Conservation (phyloP, 1,140 invertebrate genomes). For the Penaeus chinensis region DNA sequence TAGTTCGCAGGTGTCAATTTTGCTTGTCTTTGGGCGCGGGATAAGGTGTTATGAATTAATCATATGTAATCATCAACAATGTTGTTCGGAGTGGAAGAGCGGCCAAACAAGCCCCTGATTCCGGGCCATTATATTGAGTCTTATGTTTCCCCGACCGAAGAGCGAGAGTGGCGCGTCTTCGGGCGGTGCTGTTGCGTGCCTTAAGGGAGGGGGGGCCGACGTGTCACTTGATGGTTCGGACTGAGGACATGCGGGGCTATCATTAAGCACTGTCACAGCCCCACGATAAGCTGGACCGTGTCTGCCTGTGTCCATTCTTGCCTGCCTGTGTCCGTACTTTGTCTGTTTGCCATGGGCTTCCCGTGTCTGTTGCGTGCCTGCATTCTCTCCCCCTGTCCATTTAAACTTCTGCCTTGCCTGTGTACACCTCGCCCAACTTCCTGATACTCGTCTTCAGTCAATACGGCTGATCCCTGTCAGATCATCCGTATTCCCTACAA, state of each 20-base stretch:
- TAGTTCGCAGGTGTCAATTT: conserved; percentile 55
- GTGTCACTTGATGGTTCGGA: conserved; percentile 50
- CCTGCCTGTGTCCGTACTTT: no score
- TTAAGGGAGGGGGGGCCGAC: conserved; percentile 18
- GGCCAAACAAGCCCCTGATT: neutral
- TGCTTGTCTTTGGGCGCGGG: conserved; percentile 51
- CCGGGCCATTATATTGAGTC: neutral
- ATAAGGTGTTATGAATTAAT: conserved; percentile 62
- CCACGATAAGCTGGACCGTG: conserved; percentile 38
- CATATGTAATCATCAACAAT: conserved; percentile 60
- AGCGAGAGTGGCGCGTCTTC: neutral
- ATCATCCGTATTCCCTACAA: no score
- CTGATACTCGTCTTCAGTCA: no score
- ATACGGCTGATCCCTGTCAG: no score
- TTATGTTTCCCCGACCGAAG: neutral
- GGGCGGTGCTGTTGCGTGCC: conserved; percentile 42
- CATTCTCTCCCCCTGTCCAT: no score
- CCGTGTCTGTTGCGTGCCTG: no score
- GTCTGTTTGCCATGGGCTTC: no score
- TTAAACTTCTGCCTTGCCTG: no score
- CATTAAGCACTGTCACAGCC: conserved; percentile 59
- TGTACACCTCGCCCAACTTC: no score
- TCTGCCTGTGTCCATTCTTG: conserved; percentile 15
- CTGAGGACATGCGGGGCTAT: conserved; percentile 25
- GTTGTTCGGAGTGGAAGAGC: conserved; percentile 17